Evolutionary conservation across 2,113 vertebrate species (phyloP), one percentile per base, ranked within the genome.

Genomic region (Saguinus imperator): DNA sequence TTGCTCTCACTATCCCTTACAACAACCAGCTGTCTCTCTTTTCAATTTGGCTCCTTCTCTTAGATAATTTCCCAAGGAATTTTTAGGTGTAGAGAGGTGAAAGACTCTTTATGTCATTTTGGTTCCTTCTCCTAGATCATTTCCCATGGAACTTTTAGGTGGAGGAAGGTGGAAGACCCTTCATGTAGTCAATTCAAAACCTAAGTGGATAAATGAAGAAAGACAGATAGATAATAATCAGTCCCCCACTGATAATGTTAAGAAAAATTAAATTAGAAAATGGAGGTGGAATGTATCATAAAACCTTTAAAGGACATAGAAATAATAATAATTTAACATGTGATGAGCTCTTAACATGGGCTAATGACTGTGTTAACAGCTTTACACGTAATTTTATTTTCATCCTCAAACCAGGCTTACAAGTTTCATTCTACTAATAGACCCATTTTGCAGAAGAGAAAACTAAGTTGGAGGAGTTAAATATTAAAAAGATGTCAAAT

Each of bases 11-110:
- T 29, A 37, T 23, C 75, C 23, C 82, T 80, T 87, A 29, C 43
- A 35, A 58, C 5, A 32, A n/a, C 21, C 68, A 57, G 75, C 64
- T 87, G 25, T 81, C 76, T 66, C n/a, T 9, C 14, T 64, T 25
- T 64, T 43, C 11, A 20, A 20, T 2, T 10, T 27, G 35, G 55
- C 9, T 50, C 23, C 55, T 52, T 79, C 23, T 72, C n/a, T 37
- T 29, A 27, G n/a, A 79, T 12, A 32, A 43, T 88, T 88, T 95
- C 20, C 73, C 57, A 80, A 57, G 57, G 55, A 73, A 82, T 90
- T 11, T 18, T 20, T 20, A 20, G 21, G 11, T 13, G 48, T 5
- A 52, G 10, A 1, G 9, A 0, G 8, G 13, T 40, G 3, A 16
- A 52, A 52, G 52, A 17, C 16, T 16, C 16, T 52, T 52, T 52